Evolutionary conservation across 2,797 vertebrate species (phyloP).

Genomic region (Arremon brunneinucha): DNA sequence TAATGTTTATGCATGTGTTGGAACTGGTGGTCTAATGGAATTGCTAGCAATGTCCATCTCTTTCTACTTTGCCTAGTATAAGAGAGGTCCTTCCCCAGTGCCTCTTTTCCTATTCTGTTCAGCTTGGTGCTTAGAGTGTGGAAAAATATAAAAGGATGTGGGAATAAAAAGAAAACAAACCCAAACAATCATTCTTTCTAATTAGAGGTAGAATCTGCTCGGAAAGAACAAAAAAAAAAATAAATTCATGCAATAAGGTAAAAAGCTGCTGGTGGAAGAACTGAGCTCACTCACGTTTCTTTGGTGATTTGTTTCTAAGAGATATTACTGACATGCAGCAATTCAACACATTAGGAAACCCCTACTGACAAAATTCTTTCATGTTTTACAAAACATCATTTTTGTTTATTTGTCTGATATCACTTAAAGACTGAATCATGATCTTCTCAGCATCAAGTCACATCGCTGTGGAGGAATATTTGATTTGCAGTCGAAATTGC

Average conservation of each 20-base stretch:
- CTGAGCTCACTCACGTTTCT: fast-evolving
- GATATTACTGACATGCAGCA: background rate
- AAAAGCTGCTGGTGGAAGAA: background rate
- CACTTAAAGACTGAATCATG: background rate
- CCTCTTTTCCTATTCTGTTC: background rate
- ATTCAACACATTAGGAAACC: background rate
- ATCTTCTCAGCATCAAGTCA: background rate
- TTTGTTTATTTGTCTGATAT: background rate
- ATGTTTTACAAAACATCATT: background rate
- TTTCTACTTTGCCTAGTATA: background rate
- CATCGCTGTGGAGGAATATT: background rate
- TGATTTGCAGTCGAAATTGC: background rate
- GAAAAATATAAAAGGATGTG: background rate
- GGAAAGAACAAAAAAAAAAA: background rate
- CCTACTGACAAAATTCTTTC: background rate
- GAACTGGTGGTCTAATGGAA: background rate
- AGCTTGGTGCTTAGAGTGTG: background rate
- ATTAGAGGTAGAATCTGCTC: background rate
- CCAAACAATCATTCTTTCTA: background rate
- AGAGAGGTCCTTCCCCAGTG: background rate
- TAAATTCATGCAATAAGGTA: background rate
- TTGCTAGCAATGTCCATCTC: background rate
- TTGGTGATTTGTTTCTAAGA: background rate
- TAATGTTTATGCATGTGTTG: background rate
- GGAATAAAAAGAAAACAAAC: background rate